Evolutionary conservation across 2,797 vertebrate genomes (phyloP).

Genomic region (Argyrosomus regius): DNA sequence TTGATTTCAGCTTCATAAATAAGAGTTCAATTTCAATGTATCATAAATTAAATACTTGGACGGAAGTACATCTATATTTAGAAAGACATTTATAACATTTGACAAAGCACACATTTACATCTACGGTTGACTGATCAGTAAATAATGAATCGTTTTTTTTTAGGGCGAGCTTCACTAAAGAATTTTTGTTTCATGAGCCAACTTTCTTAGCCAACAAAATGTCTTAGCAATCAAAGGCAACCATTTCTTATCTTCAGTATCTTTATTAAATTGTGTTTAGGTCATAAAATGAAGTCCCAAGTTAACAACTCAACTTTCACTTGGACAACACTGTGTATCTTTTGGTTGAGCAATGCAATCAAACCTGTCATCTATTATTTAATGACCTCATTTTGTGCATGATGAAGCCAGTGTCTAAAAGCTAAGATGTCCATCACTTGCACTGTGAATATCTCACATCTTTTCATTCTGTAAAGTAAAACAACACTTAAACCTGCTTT

Average conservation of each 20-base stretch:
- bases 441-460: neutral
- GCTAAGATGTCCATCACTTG: neutral
- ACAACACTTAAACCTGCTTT: neutral
- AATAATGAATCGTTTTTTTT: neutral
- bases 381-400: neutral
- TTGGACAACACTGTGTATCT: neutral
- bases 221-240: constrained; percentile 4
- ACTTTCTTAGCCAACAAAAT: neutral
- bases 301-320: neutral
- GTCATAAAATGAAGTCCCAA: neutral
- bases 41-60: neutral
- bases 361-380: constrained; percentile 9
- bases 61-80: neutral
- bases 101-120: neutral
- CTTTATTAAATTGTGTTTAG: neutral
- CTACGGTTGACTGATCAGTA: neutral
- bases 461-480: neutral
- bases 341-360: constrained; percentile 8
- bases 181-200: neutral
- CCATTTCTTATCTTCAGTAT: constrained; percentile 18
- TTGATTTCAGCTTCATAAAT: neutral
- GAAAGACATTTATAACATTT: neutral
- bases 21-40: neutral
- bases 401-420: neutral
- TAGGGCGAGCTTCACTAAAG: neutral